Percentiles rank a stretch among this genome's conserved stretches.
phyloP scores from a whole-genome alignment of 2,797 vertebrate species.

The Gephyroberyx darwinii region DNA sequence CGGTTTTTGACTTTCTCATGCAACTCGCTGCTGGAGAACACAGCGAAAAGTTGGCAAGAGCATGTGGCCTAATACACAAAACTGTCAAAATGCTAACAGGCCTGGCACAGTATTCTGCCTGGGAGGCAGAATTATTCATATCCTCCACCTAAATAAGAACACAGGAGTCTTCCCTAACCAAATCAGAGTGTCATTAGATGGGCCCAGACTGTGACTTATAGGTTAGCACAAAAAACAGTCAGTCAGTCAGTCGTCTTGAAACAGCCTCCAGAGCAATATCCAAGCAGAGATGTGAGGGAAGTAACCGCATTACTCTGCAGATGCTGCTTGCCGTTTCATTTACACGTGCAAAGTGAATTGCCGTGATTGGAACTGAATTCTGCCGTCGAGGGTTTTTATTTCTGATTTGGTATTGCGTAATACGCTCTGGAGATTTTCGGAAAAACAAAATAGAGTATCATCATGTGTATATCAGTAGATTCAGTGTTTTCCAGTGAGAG shows the following conservation, averaged over 20 bases:
- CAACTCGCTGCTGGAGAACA: conserved; percentile 56
- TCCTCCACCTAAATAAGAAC: conserved; percentile 50
- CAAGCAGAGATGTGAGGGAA: conserved; percentile 8
- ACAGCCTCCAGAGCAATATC: background rate
- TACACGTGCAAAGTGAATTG: conserved; percentile 11
- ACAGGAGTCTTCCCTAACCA: conserved; percentile 22
- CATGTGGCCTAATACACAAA: conserved; percentile 56
- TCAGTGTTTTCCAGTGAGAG: conserved; percentile 12
- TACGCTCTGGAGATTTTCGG: conserved; percentile 41
- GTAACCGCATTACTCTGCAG: conserved; percentile 19
- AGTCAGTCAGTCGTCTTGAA: conserved; percentile 24
- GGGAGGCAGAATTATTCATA: conserved; percentile 55
- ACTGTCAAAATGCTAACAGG: conserved; percentile 69
- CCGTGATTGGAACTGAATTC: conserved; percentile 30
- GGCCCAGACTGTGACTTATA: conserved; percentile 25
- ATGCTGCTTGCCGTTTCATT: conserved; percentile 25
- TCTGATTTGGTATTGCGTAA: background rate
- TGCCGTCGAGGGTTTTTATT: conserved; percentile 36
- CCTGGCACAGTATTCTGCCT: conserved; percentile 50
- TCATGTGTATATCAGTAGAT: conserved; percentile 6
- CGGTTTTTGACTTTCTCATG: conserved; percentile 57
- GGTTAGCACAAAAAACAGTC: conserved; percentile 3
- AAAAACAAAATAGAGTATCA: background rate
- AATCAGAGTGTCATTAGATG: conserved; percentile 20
- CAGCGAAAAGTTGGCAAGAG: conserved; percentile 57